Conservation (phyloP, 2,113 vertebrate species). For the Calyptomena viridis region DNA sequence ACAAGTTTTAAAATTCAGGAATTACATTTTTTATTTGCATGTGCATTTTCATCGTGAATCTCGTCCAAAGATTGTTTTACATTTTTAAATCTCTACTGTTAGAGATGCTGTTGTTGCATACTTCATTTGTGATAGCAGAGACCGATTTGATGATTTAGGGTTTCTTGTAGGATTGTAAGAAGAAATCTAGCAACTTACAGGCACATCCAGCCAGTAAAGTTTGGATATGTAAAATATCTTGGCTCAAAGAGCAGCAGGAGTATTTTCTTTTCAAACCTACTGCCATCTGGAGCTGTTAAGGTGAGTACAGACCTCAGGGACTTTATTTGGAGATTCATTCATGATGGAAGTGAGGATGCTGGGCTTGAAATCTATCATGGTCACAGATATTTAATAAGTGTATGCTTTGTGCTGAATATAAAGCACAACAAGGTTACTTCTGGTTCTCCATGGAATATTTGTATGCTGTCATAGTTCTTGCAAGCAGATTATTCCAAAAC, state of each 20-base stretch:
- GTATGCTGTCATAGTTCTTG: background rate
- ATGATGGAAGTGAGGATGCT: background rate
- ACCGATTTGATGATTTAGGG: background rate
- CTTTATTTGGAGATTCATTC: background rate
- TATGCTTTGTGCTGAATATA: background rate
- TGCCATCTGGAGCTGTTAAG: background rate
- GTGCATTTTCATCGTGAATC: background rate
- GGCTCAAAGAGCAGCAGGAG: background rate
- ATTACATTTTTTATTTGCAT: background rate
- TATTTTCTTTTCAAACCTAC: background rate
- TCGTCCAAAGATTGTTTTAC: background rate
- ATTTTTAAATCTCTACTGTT: background rate
- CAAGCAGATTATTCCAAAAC: background rate
- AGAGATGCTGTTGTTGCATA: background rate
- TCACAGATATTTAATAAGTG: background rate
- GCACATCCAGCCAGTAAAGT: background rate
- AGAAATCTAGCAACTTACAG: background rate
- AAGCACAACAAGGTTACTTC: background rate
- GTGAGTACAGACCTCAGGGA: background rate
- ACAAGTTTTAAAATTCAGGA: background rate
- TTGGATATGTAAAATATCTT: background rate
- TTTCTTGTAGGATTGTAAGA: background rate
- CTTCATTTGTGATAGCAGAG: background rate
- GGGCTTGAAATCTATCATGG: background rate
- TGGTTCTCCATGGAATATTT: background rate